Evolutionary conservation across 2,888 invertebrate species (phyloP).

Genomic region (Lepidocyrtoides sp.): DNA sequence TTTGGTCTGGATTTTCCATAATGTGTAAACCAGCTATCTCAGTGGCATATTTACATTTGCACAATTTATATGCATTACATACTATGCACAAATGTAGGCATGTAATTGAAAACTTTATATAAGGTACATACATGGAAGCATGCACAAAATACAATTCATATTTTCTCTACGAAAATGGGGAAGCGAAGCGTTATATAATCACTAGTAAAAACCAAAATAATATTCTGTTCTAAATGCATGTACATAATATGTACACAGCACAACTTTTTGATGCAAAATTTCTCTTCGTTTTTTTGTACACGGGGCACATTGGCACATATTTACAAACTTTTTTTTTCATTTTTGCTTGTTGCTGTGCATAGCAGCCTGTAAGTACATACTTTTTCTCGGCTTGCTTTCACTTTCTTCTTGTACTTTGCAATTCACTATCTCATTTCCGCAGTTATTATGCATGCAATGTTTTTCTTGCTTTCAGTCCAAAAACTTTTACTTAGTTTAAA

Average conservation of each 20-base stretch:
- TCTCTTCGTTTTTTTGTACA: neutral
- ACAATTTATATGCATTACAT: neutral
- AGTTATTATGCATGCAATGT: slow-evolving; percentile 16
- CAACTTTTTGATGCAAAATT: neutral
- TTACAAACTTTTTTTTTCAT: neutral
- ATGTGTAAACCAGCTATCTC: slow-evolving; percentile 5
- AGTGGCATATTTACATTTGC: neutral
- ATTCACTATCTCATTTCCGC: slow-evolving; percentile 27
- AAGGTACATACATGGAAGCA: neutral
- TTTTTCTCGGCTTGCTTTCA: neutral
- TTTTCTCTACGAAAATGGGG: neutral
- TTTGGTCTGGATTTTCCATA: neutral
- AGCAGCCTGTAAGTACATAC: neutral
- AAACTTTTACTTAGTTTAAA: neutral
- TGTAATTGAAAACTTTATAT: slow-evolving; percentile 28
- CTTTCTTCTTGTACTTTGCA: neutral
- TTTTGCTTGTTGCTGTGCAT: neutral
- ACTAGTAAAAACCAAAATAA: neutral
- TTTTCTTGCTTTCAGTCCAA: slow-evolving; percentile 36
- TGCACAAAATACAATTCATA: neutral
- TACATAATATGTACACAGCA: neutral
- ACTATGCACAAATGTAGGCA: neutral
- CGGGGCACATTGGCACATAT: slow-evolving; percentile 34
- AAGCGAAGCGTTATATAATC: slow-evolving; percentile 26
- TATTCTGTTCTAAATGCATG: neutral